Base-by-base conservation (phyloP, 2,113 vertebrate genomes). In the Hippolais icterina region DNA sequence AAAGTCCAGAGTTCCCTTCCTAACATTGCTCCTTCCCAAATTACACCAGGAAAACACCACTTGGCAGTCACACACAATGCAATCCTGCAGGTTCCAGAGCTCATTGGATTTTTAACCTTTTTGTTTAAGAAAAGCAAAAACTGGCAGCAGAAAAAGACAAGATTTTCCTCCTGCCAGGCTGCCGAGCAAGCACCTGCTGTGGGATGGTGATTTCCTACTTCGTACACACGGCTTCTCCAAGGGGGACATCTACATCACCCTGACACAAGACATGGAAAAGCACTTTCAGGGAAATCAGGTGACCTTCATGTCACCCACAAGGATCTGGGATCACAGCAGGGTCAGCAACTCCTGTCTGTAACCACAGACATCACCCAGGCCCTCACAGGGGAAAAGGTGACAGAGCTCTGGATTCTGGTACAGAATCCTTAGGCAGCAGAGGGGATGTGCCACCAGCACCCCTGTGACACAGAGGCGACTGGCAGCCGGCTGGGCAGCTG, bases 171-270 rank as follows among this genome's bases (percentile, higher is more conserved):
- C 60, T 37, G 60, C 37, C 41, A 49, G 59, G n/a, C 49, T 78
- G 82, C 46, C 9, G 2, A 81, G 64, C 0, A 1, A 75, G 39
- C 0, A 0, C 61, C 33, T 7, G 2, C 74, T 21, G 70, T 2
- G 16, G 76, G 83, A 57, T 1, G 1, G 87, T 7, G 2, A 39
- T 80, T 81, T 87, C 87, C 60, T 77, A 54, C 59, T 42, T 83
- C 64, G 68, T 72, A 37, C 6, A 0, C 1, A 2, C 0, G 1
- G 54, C 77, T 1, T 0, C 60, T 93, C 59, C 1, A 0, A 79
- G 37, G 35, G 39, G 39, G 13, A 59, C 1, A 1, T 2, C 84
- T 10, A 21, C 44, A 64, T 35, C 59, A 57, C 28, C 31, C 28
- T 3, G 1, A 72, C 52, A 65, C 4, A 4, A 54, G 27, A 66